phyloP scores from a whole-genome alignment of 1,140 invertebrate species.

The Drosophila sucinea region DNA sequence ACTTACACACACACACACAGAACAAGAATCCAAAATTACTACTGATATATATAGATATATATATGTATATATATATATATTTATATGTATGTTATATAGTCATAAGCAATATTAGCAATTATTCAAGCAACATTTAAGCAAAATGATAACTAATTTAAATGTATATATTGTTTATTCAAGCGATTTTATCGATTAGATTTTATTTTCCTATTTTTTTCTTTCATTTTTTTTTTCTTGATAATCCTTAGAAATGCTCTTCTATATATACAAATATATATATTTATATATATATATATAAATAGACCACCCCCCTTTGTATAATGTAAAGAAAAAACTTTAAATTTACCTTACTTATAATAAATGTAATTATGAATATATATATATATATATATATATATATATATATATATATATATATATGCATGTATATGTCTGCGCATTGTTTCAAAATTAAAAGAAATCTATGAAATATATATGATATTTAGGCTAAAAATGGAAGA shows the following conservation, averaged over 20 bases:
- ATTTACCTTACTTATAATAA: conserved; percentile 63
- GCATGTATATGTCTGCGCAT: conserved; percentile 35
- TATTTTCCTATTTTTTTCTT: conserved; percentile 38
- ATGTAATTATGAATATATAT: conserved; percentile 53
- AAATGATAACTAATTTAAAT: conserved; percentile 39
- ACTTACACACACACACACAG: conserved; percentile 20
- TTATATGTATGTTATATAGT: conserved; percentile 74
- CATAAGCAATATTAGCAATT: conserved; percentile 79
- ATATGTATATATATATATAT: conserved; percentile 4
- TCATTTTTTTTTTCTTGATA: conserved; percentile 34
- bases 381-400: conserved; percentile 32
- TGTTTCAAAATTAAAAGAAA: conserved; percentile 57
- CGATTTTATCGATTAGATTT: conserved; percentile 69
- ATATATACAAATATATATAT: conserved; percentile 1
- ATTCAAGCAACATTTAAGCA: conserved; percentile 39
- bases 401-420: conserved; percentile 31
- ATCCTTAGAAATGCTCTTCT: conserved; percentile 18
- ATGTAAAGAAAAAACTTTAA: conserved; percentile 47
- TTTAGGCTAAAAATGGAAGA: conserved; percentile 73
- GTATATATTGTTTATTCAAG: conserved; percentile 70
- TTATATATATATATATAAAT: neutral
- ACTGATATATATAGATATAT: conserved; percentile 47
- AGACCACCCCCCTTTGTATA: conserved; percentile 25
- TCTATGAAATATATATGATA: conserved; percentile 58
- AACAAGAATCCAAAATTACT: conserved; percentile 69